Base-by-base conservation (phyloP, 2,113 vertebrate genomes). In the Neotragus moschatus region DNA sequence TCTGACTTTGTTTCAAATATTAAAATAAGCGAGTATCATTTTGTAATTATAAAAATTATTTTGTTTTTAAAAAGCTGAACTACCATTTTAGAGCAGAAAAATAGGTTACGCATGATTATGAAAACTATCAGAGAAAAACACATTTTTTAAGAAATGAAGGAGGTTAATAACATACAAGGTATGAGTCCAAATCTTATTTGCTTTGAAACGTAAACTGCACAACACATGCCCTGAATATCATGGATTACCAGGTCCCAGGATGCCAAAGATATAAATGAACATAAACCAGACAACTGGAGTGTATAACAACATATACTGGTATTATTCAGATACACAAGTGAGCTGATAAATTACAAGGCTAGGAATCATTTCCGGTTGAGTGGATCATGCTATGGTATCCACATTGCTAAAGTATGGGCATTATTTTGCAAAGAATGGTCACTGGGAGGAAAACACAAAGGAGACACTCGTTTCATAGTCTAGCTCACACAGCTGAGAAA, bases 351-450 rank as follows among this genome's bases (percentile, higher is more conserved):
- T 19, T 11, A 91, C 47, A 77, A 47, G 79, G 4, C 88, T 26
- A 5, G 2, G 75, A 7, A 1, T 33, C 30, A 81, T 66, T 84
- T 61, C 58, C 94, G 28, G 87, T 60, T 51, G 25, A 96, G 94
- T 21, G 96, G 91, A 43, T 77, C 91, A 60, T 15, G 88, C 61
- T 61, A 88, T 13, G 87, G 25, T 4, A 45, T 2, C 19, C 33
- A 13, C 47, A 9, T 60, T 15, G 12, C 45, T 79, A 36, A 84
- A 17, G 33, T 15, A 33, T 43, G 53, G 70, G 51, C 86, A 89
- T 97, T 79, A 81, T 96, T 96, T 88, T 36, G 85, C 96, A 80
- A 94, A 81, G 90, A 97, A 91, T 93, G 97, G 93, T 92, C 85
- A 73, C 13, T 2, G 94, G 81, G 63, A 95, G 81, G 88, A 95